A percentile compares a stretch with the other conserved stretches of the same genome.
Evolutionary conservation across 2,797 vertebrate species (phyloP).

Genomic region (Microctenopoma stevenorrisi): DNA sequence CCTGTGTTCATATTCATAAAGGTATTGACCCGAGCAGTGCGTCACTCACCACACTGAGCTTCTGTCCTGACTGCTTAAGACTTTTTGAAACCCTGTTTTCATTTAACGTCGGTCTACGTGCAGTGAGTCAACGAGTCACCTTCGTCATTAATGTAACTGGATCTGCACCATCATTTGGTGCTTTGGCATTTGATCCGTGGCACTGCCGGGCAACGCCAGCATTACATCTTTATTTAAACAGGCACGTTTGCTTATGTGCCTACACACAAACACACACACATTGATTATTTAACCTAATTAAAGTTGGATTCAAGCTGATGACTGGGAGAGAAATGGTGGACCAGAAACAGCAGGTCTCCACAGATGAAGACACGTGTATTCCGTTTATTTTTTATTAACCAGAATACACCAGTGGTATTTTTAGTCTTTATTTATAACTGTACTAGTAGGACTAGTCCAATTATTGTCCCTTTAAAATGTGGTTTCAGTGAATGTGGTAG

Average conservation of each 20-base stretch:
- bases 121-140: conserved; percentile 32
- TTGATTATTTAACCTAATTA: conserved; percentile 27
- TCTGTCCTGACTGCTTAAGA: conserved; percentile 10
- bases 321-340: not conserved
- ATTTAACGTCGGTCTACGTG: conserved; percentile 13
- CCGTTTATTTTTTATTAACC: too few relatives aligned
- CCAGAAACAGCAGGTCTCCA: not conserved
- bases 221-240: conserved; percentile 21
- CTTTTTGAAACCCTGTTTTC: conserved; percentile 24
- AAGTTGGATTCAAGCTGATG: conserved; percentile 1
- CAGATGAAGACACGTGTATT: conserved; percentile 7
- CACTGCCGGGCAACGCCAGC: conserved; percentile 29
- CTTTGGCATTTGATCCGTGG: conserved; percentile 17
- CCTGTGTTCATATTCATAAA: conserved; percentile 1
- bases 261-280: not conserved
- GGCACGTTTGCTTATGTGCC: conserved; percentile 12
- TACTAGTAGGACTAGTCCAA: too few relatives aligned
- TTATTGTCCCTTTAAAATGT: too few relatives aligned
- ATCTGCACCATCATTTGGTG: conserved; percentile 40
- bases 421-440: too few relatives aligned
- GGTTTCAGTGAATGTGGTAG: too few relatives aligned
- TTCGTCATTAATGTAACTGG: conserved; percentile 51
- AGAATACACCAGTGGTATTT: too few relatives aligned
- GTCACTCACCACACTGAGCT: conserved; percentile 9
- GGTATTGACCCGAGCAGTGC: not conserved